Evolutionary conservation across 1,140 invertebrate genomes (phyloP).

Genomic region (Cyrtorhinus lividipennis): DNA sequence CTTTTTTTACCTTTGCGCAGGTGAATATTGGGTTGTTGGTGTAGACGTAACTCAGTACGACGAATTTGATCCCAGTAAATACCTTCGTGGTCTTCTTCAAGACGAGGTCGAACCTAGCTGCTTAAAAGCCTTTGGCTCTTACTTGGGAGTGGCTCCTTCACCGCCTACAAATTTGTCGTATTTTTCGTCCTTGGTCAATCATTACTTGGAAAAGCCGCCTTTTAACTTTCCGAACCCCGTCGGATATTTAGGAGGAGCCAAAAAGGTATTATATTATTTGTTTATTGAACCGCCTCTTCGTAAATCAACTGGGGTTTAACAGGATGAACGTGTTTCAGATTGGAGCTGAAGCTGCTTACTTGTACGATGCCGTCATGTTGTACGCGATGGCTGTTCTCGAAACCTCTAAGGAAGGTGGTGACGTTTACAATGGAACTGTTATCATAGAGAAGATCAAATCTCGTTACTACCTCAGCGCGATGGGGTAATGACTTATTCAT

Average conservation of each 20-base stretch:
- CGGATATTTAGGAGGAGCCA: conserved; percentile 47
- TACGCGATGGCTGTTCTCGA: conserved; percentile 60
- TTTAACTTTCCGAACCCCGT: conserved; percentile 75
- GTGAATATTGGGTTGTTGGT: conserved; percentile 80
- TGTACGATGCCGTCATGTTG: conserved; percentile 79
- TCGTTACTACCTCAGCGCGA: conserved; percentile 63
- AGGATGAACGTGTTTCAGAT: conserved; percentile 39
- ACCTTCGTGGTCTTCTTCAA: conserved; percentile 53
- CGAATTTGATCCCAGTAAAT: conserved; percentile 51
- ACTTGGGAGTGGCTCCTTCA: conserved; percentile 55
- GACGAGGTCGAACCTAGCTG: conserved; percentile 40
- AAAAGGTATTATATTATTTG: conserved; percentile 38
- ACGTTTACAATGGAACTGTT: conserved; percentile 53
- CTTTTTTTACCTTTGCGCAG: no score
- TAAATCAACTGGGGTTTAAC: background rate
- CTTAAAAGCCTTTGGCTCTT: conserved; percentile 49
- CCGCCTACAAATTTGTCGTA: conserved; percentile 49
- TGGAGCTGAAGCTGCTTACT: conserved; percentile 71
- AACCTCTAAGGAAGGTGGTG: conserved; percentile 44
- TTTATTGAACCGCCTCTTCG: background rate
- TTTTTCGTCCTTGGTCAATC: conserved; percentile 61
- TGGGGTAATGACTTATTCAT: conserved; percentile 63
- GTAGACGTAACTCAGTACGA: conserved; percentile 81
- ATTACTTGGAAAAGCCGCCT: conserved; percentile 59
- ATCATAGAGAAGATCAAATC: conserved; percentile 55